These are phyloP conservation scores for Panzeria rudis DNA, from an alignment of 2,888 invertebrate species.

Conservation along the genomic window DNA sequence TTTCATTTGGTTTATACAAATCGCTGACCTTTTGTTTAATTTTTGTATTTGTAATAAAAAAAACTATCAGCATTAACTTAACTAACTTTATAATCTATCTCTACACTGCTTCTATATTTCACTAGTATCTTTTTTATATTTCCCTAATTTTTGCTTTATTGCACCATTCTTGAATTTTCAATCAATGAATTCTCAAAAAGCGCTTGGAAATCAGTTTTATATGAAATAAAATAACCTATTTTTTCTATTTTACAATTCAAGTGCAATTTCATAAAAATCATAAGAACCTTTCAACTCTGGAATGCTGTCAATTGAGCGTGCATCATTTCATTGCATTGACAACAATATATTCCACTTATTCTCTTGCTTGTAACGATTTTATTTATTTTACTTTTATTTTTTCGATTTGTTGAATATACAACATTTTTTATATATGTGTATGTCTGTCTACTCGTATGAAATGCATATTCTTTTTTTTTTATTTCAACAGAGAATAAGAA, in stretches of 20 bases:
- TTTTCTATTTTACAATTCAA: constrained; percentile 23
- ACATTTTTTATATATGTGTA: not conserved
- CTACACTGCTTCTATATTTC: not conserved
- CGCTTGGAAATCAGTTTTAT: not conserved
- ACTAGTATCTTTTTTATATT: not conserved
- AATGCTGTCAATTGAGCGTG: constrained; percentile 42
- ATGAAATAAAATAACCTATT: constrained; percentile 3
- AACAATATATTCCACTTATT: constrained; percentile 10
- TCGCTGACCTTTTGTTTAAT: too few relatives aligned
- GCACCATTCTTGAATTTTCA: not conserved
- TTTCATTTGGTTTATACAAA: too few relatives aligned
- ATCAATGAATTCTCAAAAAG: not conserved
- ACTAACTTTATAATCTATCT: not conserved
- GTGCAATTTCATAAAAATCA: not conserved
- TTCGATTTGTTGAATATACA: not conserved
- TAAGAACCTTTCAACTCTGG: constrained; percentile 35
- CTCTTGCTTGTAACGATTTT: not conserved
- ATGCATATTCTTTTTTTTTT: not conserved
- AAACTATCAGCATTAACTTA: not conserved
- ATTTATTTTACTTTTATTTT: constrained; percentile 12
- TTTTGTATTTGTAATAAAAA: not conserved
- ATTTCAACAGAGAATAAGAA: not conserved
- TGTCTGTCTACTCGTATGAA: not conserved
- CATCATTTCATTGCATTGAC: constrained; percentile 11
- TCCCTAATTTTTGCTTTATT: not conserved